These are phyloP conservation scores for Eupithecia subfuscata DNA, from an alignment of 2,888 invertebrate genomes.

Conservation along the genomic window DNA sequence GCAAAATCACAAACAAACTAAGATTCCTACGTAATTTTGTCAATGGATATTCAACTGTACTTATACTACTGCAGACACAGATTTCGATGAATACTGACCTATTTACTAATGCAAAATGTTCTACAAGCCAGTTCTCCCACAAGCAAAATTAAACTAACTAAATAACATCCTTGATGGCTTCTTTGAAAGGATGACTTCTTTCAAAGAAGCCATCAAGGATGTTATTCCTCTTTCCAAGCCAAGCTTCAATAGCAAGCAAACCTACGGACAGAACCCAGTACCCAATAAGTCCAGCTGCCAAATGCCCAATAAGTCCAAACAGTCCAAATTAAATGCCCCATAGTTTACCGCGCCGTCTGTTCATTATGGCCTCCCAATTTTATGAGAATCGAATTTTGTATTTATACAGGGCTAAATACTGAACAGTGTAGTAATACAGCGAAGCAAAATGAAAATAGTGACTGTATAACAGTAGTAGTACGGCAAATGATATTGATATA, in stretches of 20 bases:
- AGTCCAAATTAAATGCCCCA: constrained; percentile 71
- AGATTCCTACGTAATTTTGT: background rate
- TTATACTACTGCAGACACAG: too few relatives aligned
- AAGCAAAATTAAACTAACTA: too few relatives aligned
- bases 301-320: constrained; percentile 75
- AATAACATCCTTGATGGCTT: too few relatives aligned
- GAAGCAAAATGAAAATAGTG: background rate
- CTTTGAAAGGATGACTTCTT: too few relatives aligned
- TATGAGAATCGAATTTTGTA: constrained; percentile 76
- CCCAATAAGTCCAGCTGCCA: constrained; percentile 51
- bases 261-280: background rate
- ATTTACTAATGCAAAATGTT: background rate
- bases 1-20: background rate
- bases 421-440: constrained; percentile 25
- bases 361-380: constrained; percentile 78
- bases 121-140: too few relatives aligned
- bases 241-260: background rate
- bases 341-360: constrained; percentile 79
- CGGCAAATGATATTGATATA: background rate
- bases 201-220: too few relatives aligned
- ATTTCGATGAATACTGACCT: background rate
- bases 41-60: background rate
- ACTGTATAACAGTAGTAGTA: background rate
- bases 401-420: constrained; percentile 53
- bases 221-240: background rate